These are phyloP conservation scores for Peromyscus aztecus DNA, from an alignment of 2,797 vertebrate genomes.

Conservation along the genomic window DNA sequence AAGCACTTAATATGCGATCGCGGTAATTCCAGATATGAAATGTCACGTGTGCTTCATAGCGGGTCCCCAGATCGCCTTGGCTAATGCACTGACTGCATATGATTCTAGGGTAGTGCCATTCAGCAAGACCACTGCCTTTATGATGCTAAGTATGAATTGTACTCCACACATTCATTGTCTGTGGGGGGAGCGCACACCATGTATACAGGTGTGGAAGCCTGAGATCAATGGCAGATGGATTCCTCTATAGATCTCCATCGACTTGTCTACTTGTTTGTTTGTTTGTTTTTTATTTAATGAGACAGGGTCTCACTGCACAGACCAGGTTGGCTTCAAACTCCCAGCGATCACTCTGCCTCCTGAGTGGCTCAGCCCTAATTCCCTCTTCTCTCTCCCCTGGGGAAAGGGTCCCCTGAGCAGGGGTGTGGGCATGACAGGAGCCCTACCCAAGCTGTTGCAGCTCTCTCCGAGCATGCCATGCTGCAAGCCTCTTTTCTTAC, in stretches of 20 bases:
- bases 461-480: neutral
- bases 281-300: neutral
- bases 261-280: too few species aligned
- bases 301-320: neutral
- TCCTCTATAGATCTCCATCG: neutral
- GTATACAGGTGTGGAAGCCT: neutral
- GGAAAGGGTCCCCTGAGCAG: neutral
- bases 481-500: neutral
- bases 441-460: neutral
- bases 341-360: too few species aligned
- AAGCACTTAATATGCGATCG: neutral
- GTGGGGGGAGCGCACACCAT: neutral
- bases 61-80: neutral
- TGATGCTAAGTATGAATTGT: neutral
- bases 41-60: neutral
- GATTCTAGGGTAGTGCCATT: neutral
- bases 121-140: neutral
- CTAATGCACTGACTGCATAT: neutral
- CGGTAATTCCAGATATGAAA: neutral
- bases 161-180: neutral
- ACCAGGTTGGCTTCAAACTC: neutral
- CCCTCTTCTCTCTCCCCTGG: neutral
- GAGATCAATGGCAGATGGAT: neutral
- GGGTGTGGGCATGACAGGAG: fast-evolving
- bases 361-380: neutral